Conservation (phyloP, 2,113 vertebrate genomes). For the Cavia aperea region DNA sequence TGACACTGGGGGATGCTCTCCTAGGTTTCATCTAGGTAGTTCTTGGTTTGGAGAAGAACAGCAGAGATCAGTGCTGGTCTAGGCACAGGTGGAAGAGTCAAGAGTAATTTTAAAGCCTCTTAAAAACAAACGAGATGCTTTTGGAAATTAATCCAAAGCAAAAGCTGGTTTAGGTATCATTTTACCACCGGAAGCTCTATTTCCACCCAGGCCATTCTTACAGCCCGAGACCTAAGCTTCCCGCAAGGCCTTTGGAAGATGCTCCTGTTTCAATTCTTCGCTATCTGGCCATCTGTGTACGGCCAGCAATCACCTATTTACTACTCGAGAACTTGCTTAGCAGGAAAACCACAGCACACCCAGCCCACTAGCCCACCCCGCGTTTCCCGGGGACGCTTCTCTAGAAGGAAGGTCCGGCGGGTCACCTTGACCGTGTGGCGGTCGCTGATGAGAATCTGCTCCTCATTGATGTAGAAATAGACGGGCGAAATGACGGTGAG, state of each 20-base stretch:
- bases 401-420: rapidly evolving
- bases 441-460: constrained; percentile 94
- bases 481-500: constrained; percentile 94
- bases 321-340: not conserved
- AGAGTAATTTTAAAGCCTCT: constrained; percentile 13
- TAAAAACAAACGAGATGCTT: constrained; percentile 25
- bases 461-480: constrained; percentile 98
- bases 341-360: not conserved
- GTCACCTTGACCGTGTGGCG: constrained; percentile 91
- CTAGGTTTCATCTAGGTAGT: not conserved
- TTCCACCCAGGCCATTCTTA: not conserved
- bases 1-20: not conserved
- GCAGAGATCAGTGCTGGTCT: not conserved
- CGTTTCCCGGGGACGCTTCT: not conserved
- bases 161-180: not conserved
- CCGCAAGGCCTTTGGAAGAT: not conserved
- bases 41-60: not conserved
- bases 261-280: not conserved
- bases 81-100: not conserved
- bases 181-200: not conserved
- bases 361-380: not conserved
- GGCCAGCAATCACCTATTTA: not conserved
- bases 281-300: not conserved
- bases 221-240: not conserved
- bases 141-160: not conserved